Evolutionary conservation across 2,888 invertebrate species (phyloP).

Genomic region (Chymomyza fuscimana): DNA sequence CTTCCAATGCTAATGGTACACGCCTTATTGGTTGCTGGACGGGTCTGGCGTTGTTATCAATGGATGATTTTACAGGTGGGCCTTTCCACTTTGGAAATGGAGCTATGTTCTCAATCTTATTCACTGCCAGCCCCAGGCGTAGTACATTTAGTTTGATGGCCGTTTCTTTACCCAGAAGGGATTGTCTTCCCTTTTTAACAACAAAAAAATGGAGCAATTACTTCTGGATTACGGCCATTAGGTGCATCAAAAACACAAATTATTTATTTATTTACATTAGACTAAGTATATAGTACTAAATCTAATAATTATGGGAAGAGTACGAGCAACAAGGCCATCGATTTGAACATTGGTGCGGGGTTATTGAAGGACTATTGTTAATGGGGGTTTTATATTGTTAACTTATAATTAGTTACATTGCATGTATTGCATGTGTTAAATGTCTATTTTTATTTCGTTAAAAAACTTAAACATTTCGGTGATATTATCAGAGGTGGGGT

Average conservation of each 20-base stretch:
- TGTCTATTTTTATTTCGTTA: too few relatives aligned
- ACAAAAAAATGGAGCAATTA: slow-evolving; percentile 15
- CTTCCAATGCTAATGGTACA: slow-evolving; percentile 54
- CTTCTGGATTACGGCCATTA: background rate
- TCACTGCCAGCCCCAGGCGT: slow-evolving; percentile 25
- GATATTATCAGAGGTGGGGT: too few relatives aligned
- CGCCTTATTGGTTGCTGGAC: slow-evolving; percentile 52
- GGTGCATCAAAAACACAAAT: slow-evolving; percentile 15
- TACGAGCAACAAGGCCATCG: too few relatives aligned
- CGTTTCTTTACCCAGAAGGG: slow-evolving; percentile 38
- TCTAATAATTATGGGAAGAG: too few relatives aligned
- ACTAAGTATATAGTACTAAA: too few relatives aligned
- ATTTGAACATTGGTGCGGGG: too few relatives aligned
- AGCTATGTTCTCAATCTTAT: slow-evolving; percentile 17
- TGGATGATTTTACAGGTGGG: slow-evolving; percentile 21
- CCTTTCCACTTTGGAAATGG: slow-evolving; percentile 20
- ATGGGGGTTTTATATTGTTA: too few relatives aligned
- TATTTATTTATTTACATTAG: too few relatives aligned
- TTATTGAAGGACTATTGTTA: too few relatives aligned
- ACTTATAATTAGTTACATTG: too few relatives aligned
- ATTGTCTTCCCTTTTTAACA: slow-evolving; percentile 39
- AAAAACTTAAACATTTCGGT: too few relatives aligned
- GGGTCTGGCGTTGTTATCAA: slow-evolving; percentile 43
- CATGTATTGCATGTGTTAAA: too few relatives aligned
- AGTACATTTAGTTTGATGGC: slow-evolving; percentile 39